Evolutionary conservation across 2,113 vertebrate species (phyloP).

Genomic region (Brachionichthys hirsutus): DNA sequence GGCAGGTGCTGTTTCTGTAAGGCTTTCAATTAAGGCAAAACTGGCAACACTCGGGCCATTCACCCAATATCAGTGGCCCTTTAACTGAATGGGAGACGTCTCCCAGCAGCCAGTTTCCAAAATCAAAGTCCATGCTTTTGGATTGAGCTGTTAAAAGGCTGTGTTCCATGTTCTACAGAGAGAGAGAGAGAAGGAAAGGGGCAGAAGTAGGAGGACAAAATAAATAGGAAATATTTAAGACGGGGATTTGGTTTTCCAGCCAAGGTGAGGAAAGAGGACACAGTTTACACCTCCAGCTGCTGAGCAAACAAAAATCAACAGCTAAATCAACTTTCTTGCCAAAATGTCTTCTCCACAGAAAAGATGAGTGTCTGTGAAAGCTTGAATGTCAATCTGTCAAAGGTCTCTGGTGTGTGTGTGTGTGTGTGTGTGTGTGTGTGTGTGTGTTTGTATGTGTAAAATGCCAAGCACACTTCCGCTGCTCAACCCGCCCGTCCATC

Average conservation of each 20-base stretch:
- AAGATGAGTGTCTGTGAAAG: constrained; percentile 22
- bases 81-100: background rate
- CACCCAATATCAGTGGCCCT: background rate
- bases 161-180: constrained; percentile 50
- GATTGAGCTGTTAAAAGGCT: constrained; percentile 58
- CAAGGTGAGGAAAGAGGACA: constrained; percentile 13
- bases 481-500: background rate
- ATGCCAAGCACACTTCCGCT: constrained; percentile 6
- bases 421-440: too few species aligned
- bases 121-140: background rate
- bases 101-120: background rate
- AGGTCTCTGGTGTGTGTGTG: background rate
- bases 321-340: constrained; percentile 3
- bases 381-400: constrained; percentile 8
- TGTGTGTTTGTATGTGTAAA: background rate
- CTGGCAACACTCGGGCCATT: background rate
- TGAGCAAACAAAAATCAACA: constrained; percentile 15
- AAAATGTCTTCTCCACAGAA: constrained; percentile 14
- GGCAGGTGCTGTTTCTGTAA: background rate
- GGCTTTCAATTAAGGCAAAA: background rate
- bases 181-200: background rate
- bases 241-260: constrained; percentile 27
- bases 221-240: constrained; percentile 1
- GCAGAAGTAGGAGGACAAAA: background rate
- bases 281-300: constrained; percentile 24